Evolutionary conservation across 2,797 vertebrate species (phyloP), one percentile per base, ranked within the genome.

Genomic region (Melanotaenia pygmaea): DNA sequence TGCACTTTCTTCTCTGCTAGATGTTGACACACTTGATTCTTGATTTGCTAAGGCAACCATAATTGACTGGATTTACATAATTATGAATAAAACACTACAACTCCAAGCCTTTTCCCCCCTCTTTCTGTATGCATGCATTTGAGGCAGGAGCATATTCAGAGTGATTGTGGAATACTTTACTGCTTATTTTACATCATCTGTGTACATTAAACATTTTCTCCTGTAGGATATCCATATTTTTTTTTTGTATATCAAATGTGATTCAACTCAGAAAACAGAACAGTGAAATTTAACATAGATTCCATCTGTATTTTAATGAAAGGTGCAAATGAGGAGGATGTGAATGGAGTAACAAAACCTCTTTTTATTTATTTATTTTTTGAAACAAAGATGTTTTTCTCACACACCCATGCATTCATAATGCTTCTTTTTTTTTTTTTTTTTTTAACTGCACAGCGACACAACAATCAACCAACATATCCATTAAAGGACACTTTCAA

Each of bases 81-180:
- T 89, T 85, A 89, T 92, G 81, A 94, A 94, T 93, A 92, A 93
- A 93, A 93, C 92, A 91, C 92, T 91, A 90, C 88, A 70, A 88
- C 84, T 89, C 86, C 78, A 89, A 88, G 51, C 60, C 58, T 67
- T 75, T 53, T 69, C 72, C 64, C 0, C 5, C 3, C 40, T 85
- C 61, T 68, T 59, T 77, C 76, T 81, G 38, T 83, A 22, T 70
- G 47, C 77, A 69, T 69, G 61, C 16, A 65, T n/a, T 60, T 66
- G 74, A 74, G 40, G 68, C 66, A 20, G 40, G 58, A 26, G 64
- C 75, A 65, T 67, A 79, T 88, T 80, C 35, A 63, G 16, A 79
- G 69, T 32, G 58, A 77, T 63, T 54, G 62, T 37, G 35, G 24
- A 77, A 83, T 81, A 66, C 59, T 60, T 79, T 70, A 47, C 43